Evolutionary conservation across 2,888 invertebrate genomes (phyloP).

Genomic region (Gonocerus acuteangulatus): DNA sequence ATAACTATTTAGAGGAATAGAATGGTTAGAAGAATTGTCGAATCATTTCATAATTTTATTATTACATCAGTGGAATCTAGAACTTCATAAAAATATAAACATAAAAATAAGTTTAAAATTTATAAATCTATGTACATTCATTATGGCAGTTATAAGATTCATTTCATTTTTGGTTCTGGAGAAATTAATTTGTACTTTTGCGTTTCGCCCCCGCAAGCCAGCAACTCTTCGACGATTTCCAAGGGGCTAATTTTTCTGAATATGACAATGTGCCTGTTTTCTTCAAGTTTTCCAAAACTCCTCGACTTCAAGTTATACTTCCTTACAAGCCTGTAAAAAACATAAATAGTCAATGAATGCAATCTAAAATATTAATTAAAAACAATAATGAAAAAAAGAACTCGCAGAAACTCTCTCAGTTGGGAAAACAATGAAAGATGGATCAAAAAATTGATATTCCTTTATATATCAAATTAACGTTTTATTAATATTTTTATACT

Average conservation of each 20-base stretch:
- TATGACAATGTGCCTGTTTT: slow-evolving; percentile 47
- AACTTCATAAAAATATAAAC: no score
- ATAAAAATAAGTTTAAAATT: background rate
- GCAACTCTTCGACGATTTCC: slow-evolving; percentile 47
- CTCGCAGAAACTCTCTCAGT: no score
- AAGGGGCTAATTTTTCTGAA: slow-evolving; percentile 46
- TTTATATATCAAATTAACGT: no score
- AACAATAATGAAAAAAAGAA: no score
- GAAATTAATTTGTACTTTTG: slow-evolving; percentile 48
- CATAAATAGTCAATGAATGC: slow-evolving; percentile 1
- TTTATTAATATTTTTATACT: no score
- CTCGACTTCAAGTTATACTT: slow-evolving; percentile 47
- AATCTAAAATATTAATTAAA: no score
- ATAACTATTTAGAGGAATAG: no score
- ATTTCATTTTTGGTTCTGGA: slow-evolving; percentile 38
- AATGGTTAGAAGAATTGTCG: no score
- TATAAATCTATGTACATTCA: background rate
- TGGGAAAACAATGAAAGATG: no score
- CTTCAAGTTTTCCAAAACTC: slow-evolving; percentile 47
- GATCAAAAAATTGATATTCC: no score
- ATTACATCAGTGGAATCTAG: no score
- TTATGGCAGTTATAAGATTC: slow-evolving; percentile 4
- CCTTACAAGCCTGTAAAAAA: slow-evolving; percentile 43
- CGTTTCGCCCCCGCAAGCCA: slow-evolving; percentile 46
- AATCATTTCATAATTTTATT: no score